Conservation (phyloP, 2,113 vertebrate genomes). For the Syngnathoides biaculeatus region DNA sequence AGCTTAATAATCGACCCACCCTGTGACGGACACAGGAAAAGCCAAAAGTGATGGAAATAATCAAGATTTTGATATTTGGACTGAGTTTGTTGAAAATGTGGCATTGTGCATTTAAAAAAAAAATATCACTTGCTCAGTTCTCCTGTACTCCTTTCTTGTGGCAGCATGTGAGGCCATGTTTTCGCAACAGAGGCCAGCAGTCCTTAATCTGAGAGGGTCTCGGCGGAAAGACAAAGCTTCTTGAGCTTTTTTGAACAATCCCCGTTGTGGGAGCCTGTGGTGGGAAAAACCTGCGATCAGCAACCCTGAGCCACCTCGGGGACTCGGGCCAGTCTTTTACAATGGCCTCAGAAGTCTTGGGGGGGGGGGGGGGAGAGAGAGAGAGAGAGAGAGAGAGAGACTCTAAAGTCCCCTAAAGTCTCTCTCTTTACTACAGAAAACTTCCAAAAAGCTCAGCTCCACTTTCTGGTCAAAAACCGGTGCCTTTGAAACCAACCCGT, state of each 20-base stretch:
- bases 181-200: not conserved
- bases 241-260: slow-evolving; percentile 7
- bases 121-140: not conserved
- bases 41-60: not conserved
- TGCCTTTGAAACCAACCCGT: too few relatives aligned
- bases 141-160: not conserved
- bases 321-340: slow-evolving; percentile 5
- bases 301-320: slow-evolving; percentile 2
- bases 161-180: not conserved
- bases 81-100: not conserved
- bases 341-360: slow-evolving; percentile 2
- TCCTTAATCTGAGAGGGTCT: slow-evolving; percentile 5
- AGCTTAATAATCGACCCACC: too few relatives aligned
- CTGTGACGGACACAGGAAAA: too few relatives aligned
- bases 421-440: too few relatives aligned
- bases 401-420: too few relatives aligned
- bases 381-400: not conserved
- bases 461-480: too few relatives aligned
- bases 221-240: slow-evolving; percentile 8
- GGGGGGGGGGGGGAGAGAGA: not conserved
- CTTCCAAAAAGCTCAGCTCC: too few relatives aligned
- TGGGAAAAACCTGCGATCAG: slow-evolving; percentile 11
- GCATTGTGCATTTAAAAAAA: not conserved
- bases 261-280: slow-evolving; percentile 6
- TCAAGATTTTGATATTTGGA: not conserved